A percentile compares a stretch with the other conserved stretches of the same genome.
These are phyloP conservation scores for Archocentrus centrarchus DNA, from an alignment of 2,113 vertebrate species.

Conservation along the genomic window DNA sequence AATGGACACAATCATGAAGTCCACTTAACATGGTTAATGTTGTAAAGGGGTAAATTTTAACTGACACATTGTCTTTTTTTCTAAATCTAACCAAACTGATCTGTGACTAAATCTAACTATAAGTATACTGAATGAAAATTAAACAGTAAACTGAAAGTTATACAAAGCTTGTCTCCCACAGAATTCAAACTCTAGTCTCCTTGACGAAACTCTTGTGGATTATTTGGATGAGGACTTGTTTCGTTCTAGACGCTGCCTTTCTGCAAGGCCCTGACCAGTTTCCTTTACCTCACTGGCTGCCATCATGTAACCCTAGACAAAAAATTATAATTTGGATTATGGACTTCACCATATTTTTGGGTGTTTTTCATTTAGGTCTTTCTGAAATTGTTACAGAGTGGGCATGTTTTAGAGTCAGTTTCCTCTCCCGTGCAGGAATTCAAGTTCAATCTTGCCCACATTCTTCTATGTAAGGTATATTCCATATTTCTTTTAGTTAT, in stretches of 20 bases:
- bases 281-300: not conserved
- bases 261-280: not conserved
- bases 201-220: not conserved
- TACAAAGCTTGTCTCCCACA: not conserved
- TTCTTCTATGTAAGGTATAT: not conserved
- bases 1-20: no score
- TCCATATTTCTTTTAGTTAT: constrained; percentile 30
- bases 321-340: not conserved
- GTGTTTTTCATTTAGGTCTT: not conserved
- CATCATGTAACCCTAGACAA: not conserved
- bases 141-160: not conserved
- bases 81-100: not conserved
- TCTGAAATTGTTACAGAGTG: not conserved
- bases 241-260: not conserved
- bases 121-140: not conserved
- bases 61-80: not conserved
- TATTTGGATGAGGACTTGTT: not conserved
- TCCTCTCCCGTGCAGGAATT: not conserved
- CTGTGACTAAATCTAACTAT: not conserved
- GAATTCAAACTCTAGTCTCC: not conserved
- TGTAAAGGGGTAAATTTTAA: no score
- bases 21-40: no score
- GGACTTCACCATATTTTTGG: not conserved
- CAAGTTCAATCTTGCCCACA: not conserved
- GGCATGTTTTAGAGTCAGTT: not conserved